phyloP scores from a whole-genome alignment of 2,888 invertebrate genomes.

The Amphipoea oculea region DNA sequence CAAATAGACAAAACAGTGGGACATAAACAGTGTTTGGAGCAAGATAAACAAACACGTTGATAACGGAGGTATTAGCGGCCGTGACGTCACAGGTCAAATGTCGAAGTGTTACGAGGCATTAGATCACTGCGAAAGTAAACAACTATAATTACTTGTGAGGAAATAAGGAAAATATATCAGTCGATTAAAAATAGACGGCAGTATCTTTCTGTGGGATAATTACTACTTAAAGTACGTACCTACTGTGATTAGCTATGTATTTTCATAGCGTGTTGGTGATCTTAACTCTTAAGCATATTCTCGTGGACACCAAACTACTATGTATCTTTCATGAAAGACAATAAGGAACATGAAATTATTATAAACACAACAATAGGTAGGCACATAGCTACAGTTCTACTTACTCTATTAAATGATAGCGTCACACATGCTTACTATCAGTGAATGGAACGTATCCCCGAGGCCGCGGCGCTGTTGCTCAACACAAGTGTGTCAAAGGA shows the following conservation, averaged over 20 bases:
- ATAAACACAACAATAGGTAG: not conserved
- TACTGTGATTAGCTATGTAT: not conserved
- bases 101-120: conserved; percentile 24
- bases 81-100: conserved; percentile 38
- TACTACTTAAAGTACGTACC: not conserved
- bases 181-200: not conserved
- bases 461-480: conserved; percentile 51
- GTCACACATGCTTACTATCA: conserved; percentile 37
- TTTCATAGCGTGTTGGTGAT: not conserved
- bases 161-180: conserved; percentile 6
- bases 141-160: conserved; percentile 5
- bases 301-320: not conserved
- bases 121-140: conserved; percentile 46
- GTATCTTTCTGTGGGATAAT: not conserved
- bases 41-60: conserved; percentile 39
- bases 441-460: conserved; percentile 46
- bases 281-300: not conserved
- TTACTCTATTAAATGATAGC: conserved; percentile 2
- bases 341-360: not conserved
- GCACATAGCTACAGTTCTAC: not conserved
- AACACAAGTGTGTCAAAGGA: conserved; percentile 70
- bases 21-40: conserved; percentile 16
- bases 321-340: not conserved
- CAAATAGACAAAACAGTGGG: conserved; percentile 13
- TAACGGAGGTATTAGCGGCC: conserved; percentile 24